Conservation (phyloP, 2,113 vertebrate genomes). For the Hymenochirus boettgeri region DNA sequence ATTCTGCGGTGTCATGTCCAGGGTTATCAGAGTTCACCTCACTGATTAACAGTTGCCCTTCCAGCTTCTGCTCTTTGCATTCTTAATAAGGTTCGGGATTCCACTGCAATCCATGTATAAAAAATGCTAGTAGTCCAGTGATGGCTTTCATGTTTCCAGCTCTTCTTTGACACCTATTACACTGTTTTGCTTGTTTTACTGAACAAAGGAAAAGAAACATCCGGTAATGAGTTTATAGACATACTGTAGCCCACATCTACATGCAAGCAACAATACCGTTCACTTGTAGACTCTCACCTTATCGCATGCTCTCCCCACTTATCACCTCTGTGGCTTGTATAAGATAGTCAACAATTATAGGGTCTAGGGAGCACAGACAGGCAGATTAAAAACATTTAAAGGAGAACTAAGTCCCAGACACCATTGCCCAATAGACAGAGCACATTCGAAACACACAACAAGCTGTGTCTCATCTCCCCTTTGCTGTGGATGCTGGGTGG, state of each 20-base stretch:
- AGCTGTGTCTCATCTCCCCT: too few relatives aligned
- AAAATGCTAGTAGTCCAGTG: not conserved
- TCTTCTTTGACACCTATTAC: not conserved
- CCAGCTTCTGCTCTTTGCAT: not conserved
- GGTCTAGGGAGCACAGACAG: too few relatives aligned
- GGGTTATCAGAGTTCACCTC: constrained; percentile 78
- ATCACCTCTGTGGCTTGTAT: too few relatives aligned
- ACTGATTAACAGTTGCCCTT: constrained; percentile 63
- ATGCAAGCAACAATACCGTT: not conserved
- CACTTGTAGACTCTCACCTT: not conserved
- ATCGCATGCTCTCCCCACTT: too few relatives aligned
- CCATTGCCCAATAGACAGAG: too few relatives aligned
- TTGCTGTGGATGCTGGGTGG: too few relatives aligned
- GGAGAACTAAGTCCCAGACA: too few relatives aligned
- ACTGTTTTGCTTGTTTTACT: not conserved
- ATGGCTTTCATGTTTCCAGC: constrained; percentile 9
- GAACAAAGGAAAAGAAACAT: not conserved
- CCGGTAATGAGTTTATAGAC: not conserved
- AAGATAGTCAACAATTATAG: too few relatives aligned
- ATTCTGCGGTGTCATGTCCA: constrained; percentile 67
- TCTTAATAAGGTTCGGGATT: constrained; percentile 33
- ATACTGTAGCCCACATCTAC: not conserved
- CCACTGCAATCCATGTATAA: not conserved
- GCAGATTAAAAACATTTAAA: too few relatives aligned
- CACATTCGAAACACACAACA: too few relatives aligned